These are phyloP conservation scores for Drosophila azteca DNA, from an alignment of 1,140 invertebrate genomes.

Conservation along the genomic window DNA sequence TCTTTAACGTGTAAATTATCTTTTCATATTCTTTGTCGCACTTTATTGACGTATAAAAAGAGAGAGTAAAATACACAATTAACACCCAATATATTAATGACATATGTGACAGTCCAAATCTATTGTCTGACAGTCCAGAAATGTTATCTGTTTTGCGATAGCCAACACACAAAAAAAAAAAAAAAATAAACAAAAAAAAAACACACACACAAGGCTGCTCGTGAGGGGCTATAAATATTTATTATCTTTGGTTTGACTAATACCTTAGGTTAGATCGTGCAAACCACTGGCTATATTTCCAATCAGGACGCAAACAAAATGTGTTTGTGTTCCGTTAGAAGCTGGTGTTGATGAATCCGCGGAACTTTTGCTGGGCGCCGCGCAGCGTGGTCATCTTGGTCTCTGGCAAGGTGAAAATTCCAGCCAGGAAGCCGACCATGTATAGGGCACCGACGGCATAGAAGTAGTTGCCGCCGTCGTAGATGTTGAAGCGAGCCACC, in stretches of 20 bases:
- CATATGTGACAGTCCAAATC: no score
- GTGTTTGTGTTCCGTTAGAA: no score
- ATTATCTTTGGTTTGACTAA: conserved; percentile 31
- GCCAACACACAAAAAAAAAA: conserved; percentile 3
- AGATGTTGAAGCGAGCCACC: background rate
- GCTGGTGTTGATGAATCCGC: conserved; percentile 13
- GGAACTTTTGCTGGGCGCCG: conserved; percentile 58
- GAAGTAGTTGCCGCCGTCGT: conserved; percentile 36
- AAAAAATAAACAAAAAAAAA: no score
- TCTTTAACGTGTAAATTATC: no score
- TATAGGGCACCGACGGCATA: conserved; percentile 46
- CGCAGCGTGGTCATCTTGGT: conserved; percentile 55
- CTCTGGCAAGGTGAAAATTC: conserved; percentile 58
- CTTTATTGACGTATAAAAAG: no score
- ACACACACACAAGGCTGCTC: conserved; percentile 12
- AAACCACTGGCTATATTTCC: background rate
- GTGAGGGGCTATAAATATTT: conserved; percentile 20
- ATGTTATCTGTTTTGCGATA: conserved; percentile 17
- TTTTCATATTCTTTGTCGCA: no score
- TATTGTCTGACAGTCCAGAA: conserved; percentile 10
- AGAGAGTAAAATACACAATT: no score
- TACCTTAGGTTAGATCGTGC: background rate
- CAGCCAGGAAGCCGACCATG: conserved; percentile 35
- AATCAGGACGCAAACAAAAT: background rate
- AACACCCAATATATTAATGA: no score